Evolutionary conservation across 2,113 vertebrate species (phyloP), one percentile per base, ranked within the genome.

Genomic region (Gorsachius goisagi): DNA sequence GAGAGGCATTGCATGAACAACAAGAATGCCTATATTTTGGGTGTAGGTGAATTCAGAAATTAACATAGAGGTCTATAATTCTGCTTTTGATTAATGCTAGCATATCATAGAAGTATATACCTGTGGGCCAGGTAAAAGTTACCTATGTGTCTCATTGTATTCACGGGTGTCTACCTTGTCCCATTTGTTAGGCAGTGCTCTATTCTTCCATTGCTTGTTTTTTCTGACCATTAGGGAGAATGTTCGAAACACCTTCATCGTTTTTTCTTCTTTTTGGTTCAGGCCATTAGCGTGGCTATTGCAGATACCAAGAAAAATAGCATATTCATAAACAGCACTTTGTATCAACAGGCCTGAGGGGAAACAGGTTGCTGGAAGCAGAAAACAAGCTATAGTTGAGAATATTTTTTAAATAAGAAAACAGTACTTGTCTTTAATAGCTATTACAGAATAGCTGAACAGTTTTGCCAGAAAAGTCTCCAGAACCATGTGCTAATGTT

Each of bases 321-420:
- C 45, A 30, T 80, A 72, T 71, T 81, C 33, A 30, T 18, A 92
- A 79, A n/a, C 15, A 58, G 50, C 22, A 60, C 21, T 91, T 71
- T 78, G 59, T 82, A 84, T 78, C 60, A 86, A 56, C 67, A 83
- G 72, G 63, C 88, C 86, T 83, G 63, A 82, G 88, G 91, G 85
- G 55, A 69, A 85, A 77, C 89, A 95, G 91, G 82, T 18, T 93
- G 72, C 88, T 80, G 22, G 56, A 93, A 85, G 79, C 67, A 93
- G 64, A 89, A 94, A 86, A 41, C 83, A 86, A 66, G 30, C 30
- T 53, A 62, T 74, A 16, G 59, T 35, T 69, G 71, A 80, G 72
- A 77, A 59, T 83, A 49, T 55, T 90, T 93, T 71, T 87, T 18
- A 67, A 84, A 63, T 84, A 86, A 74, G 81, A 75, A 91, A 80